Conservation (phyloP, 2,888 invertebrate species). For the Phasia obesa region DNA sequence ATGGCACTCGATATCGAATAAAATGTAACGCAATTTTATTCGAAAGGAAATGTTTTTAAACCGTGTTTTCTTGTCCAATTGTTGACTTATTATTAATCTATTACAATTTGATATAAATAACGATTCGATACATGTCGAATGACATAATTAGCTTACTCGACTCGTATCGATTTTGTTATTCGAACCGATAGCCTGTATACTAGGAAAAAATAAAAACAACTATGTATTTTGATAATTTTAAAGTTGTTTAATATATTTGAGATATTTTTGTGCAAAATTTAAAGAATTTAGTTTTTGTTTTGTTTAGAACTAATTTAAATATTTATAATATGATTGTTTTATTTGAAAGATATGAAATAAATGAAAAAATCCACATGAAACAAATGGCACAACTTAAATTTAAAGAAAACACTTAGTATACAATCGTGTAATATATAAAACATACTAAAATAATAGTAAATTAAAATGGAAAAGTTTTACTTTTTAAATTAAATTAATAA, state of each 20-base stretch:
- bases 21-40: too few species aligned
- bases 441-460: slow-evolving; percentile 57
- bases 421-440: slow-evolving; percentile 20
- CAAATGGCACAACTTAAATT: slow-evolving; percentile 65
- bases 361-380: slow-evolving; percentile 57
- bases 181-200: too few species aligned
- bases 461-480: slow-evolving; percentile 37
- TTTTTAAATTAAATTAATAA: slow-evolving; percentile 53
- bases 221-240: neutral
- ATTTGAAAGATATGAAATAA: slow-evolving; percentile 11
- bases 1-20: too few species aligned
- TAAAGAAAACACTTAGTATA: slow-evolving; percentile 43
- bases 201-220: too few species aligned
- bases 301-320: slow-evolving; percentile 43
- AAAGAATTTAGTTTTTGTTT: slow-evolving; percentile 33
- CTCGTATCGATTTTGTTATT: too few species aligned
- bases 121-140: too few species aligned
- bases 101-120: too few species aligned
- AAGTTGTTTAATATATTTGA: slow-evolving; percentile 48
- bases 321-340: slow-evolving; percentile 46
- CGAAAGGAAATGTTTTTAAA: too few species aligned
- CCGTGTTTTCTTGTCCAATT: too few species aligned
- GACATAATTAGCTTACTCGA: too few species aligned
- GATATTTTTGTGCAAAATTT: slow-evolving; percentile 69
- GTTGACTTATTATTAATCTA: too few species aligned